These are phyloP conservation scores for Rutpela maculata DNA, from an alignment of 2,888 invertebrate genomes.

Conservation along the genomic window DNA sequence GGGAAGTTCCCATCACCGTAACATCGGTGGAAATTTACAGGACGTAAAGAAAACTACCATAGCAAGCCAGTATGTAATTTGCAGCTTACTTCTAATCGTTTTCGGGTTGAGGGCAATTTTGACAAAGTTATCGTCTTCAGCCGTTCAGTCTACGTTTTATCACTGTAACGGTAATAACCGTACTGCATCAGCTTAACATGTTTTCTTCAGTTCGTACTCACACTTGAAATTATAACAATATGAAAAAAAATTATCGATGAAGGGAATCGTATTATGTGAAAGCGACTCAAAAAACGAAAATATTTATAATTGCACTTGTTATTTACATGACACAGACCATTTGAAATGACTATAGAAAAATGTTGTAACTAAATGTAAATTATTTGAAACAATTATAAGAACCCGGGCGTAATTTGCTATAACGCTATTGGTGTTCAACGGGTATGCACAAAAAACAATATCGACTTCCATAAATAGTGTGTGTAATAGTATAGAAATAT, in stretches of 20 bases:
- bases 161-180: no score
- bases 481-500: constrained; percentile 59
- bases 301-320: constrained; percentile 59
- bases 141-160: no score
- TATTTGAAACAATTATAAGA: constrained; percentile 39
- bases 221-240: no score
- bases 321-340: constrained; percentile 41
- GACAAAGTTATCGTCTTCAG: no score
- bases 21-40: no score
- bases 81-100: no score
- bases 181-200: no score
- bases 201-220: no score
- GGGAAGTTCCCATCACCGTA: no score
- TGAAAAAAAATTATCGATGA: background rate
- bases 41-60: no score
- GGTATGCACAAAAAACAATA: constrained; percentile 66
- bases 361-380: background rate
- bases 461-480: constrained; percentile 69
- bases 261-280: constrained; percentile 9
- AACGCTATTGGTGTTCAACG: constrained; percentile 67
- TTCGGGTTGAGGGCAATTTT: no score
- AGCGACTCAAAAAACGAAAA: background rate
- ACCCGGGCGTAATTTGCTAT: constrained; percentile 55
- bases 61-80: no score
- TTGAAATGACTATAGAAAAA: constrained; percentile 1